Conservation (phyloP, 35 echinoderm and acorn worm genomes). For the Lytechinus pictus region DNA sequence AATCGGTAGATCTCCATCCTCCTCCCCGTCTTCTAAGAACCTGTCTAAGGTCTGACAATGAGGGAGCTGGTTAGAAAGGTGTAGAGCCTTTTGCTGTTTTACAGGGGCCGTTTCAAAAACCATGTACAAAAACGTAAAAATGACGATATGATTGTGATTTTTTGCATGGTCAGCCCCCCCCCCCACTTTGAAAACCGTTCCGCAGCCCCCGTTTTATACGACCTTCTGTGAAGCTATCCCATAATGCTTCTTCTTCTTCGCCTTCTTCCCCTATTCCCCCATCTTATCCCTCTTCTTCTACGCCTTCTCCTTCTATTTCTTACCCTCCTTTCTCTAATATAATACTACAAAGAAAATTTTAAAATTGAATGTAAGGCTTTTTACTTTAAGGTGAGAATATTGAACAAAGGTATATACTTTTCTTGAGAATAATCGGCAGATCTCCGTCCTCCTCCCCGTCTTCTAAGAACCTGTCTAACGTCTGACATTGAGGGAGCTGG, state of each 20-base stretch:
- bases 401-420: neutral
- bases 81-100: constrained; percentile 80
- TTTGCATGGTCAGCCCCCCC: too few species aligned
- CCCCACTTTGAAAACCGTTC: too few species aligned
- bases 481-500: constrained; percentile 80
- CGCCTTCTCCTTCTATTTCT: too few species aligned
- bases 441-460: constrained; percentile 64
- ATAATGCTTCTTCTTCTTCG: constrained; percentile 61
- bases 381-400: too few species aligned
- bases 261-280: too few species aligned
- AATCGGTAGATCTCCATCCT: constrained; percentile 56
- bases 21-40: constrained; percentile 63
- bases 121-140: too few species aligned
- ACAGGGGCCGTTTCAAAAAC: too few species aligned
- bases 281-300: too few species aligned
- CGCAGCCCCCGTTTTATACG: constrained; percentile 54
- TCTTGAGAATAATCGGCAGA: constrained; percentile 33
- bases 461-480: constrained; percentile 52
- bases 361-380: too few species aligned
- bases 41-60: constrained; percentile 55
- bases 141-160: too few species aligned
- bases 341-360: too few species aligned
- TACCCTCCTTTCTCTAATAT: too few species aligned
- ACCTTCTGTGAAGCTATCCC: constrained; percentile 85
- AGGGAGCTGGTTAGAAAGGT: constrained; percentile 81